phyloP scores from a whole-genome alignment of 2,113 vertebrate species.

The Pontoporia blainvillei region DNA sequence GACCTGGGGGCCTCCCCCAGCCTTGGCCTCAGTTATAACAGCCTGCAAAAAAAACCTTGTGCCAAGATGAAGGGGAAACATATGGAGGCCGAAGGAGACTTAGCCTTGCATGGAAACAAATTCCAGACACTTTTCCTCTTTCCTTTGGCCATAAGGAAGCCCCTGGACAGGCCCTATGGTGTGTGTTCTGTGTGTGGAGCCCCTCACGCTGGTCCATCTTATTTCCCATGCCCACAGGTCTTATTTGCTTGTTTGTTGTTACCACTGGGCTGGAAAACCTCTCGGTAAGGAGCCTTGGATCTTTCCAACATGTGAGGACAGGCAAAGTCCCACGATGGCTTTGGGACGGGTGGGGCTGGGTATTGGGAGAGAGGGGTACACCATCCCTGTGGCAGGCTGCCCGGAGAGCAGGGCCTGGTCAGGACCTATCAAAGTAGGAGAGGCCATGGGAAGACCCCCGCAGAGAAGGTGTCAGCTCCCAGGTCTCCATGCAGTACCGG shows the following conservation, averaged over 20 bases:
- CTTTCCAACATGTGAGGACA: accelerated
- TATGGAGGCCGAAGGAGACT: background rate
- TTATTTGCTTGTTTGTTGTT: background rate
- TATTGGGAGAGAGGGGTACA: background rate
- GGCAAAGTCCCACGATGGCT: background rate
- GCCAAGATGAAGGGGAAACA: background rate
- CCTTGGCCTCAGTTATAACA: background rate
- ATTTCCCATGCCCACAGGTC: background rate
- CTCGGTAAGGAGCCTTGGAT: background rate
- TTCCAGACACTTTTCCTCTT: background rate
- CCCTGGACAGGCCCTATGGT: background rate
- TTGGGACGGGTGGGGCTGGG: background rate
- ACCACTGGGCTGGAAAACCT: background rate
- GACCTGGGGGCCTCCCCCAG: background rate
- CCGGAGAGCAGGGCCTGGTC: background rate
- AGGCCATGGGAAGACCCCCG: background rate
- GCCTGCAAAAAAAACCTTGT: background rate
- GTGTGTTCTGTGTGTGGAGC: background rate
- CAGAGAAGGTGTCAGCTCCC: background rate
- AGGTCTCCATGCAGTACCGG: background rate
- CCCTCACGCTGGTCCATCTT: accelerated
- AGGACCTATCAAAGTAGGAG: background rate
- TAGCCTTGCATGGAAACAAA: background rate
- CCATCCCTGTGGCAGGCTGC: background rate
- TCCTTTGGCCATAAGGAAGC: background rate